These are phyloP conservation scores for Alosa alosa DNA, from an alignment of 2,113 vertebrate genomes.

Conservation along the genomic window DNA sequence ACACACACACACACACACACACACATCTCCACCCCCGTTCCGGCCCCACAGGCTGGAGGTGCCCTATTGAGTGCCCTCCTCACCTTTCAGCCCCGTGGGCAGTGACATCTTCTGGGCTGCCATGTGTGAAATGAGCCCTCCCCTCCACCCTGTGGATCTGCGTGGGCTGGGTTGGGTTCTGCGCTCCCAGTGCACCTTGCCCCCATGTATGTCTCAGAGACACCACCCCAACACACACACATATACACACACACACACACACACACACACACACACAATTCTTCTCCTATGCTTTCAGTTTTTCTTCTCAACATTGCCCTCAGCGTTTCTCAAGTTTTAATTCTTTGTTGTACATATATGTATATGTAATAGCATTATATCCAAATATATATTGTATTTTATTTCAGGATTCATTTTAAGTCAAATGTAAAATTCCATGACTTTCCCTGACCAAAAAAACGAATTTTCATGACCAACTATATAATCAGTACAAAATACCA, in stretches of 20 bases:
- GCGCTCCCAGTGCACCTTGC: no score
- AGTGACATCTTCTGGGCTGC: conserved; percentile 50
- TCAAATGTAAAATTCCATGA: no score
- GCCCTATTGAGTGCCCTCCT: neutral
- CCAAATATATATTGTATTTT: no score
- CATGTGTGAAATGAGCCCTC: conserved; percentile 73
- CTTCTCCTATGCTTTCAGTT: neutral
- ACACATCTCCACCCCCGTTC: neutral
- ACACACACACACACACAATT: conserved; percentile 14
- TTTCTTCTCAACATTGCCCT: neutral
- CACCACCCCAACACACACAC: neutral
- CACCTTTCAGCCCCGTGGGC: conserved; percentile 37
- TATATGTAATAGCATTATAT: no score
- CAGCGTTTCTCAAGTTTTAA: neutral
- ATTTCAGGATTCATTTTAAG: no score
- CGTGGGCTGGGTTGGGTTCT: neutral
- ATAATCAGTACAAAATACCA: no score
- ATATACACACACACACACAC: neutral
- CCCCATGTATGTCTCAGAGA: no score
- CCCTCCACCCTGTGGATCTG: conserved; percentile 21
- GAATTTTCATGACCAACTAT: no score
- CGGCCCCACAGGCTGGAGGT: no score
- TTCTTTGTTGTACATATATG: neutral
- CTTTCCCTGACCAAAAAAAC: no score
- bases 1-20: neutral